phyloP scores from a whole-genome alignment of 2,797 vertebrate species.

The Anguilla pacifica region DNA sequence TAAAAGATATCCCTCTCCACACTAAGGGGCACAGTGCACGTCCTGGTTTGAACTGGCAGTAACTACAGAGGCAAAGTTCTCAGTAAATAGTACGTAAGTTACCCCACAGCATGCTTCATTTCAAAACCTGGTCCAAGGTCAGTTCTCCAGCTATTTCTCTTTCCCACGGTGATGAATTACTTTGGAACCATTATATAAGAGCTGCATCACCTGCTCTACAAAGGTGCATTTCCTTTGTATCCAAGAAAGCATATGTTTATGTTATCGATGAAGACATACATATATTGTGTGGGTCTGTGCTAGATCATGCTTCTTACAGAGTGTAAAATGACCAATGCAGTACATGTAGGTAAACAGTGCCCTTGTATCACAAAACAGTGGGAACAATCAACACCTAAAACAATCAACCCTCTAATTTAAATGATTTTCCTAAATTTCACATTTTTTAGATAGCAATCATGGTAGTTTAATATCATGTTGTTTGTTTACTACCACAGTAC shows the following conservation, averaged over 20 bases:
- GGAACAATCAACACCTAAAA: too few species aligned
- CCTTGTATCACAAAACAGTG: background rate
- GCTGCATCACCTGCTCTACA: background rate
- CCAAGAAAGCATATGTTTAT: background rate
- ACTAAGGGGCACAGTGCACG: background rate
- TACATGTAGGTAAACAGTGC: background rate
- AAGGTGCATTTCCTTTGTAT: background rate
- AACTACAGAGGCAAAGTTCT: background rate
- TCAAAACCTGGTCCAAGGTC: slow-evolving; percentile 19
- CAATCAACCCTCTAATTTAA: background rate
- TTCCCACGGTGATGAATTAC: background rate
- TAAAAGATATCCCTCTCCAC: background rate
- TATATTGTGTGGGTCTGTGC: background rate
- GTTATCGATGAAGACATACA: background rate
- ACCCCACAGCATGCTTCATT: background rate
- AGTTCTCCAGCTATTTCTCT: background rate
- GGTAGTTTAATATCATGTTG: too few species aligned
- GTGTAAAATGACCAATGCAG: background rate
- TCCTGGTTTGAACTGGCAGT: slow-evolving; percentile 7
- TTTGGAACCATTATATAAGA: background rate
- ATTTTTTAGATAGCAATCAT: background rate
- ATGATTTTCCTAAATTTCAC: background rate
- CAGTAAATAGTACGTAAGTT: background rate
- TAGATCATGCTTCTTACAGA: background rate
- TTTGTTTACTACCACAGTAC: background rate